These are phyloP conservation scores for Eunapius fragilis DNA, from an alignment of 37 sponge, comb jelly and placozoan species.

Conservation along the genomic window DNA sequence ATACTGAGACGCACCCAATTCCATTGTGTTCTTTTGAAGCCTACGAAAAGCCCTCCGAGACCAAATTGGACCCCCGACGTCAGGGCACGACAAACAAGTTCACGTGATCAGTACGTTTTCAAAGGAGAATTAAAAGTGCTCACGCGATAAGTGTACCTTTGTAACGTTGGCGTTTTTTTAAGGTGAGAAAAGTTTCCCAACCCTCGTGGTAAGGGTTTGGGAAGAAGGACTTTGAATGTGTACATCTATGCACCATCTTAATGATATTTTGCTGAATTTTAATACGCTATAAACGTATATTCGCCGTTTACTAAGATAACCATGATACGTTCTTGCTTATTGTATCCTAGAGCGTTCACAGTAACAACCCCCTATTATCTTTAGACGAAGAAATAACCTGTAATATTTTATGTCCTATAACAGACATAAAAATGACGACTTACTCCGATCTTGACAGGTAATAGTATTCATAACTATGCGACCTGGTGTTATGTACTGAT, in stretches of 20 bases:
- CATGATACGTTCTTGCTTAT: too few relatives aligned
- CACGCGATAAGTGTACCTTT: neutral
- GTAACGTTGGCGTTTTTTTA: neutral
- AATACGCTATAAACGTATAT: too few relatives aligned
- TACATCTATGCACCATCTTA: too few relatives aligned
- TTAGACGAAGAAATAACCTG: neutral
- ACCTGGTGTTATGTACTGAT: neutral
- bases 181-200: neutral
- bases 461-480: neutral
- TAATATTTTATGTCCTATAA: neutral
- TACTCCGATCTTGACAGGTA: conserved; percentile 84
- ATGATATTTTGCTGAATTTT: too few relatives aligned
- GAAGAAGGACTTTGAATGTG: neutral
- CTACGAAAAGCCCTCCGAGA: too few relatives aligned
- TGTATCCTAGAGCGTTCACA: too few relatives aligned
- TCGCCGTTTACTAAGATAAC: too few relatives aligned
- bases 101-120: neutral
- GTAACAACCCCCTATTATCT: too few relatives aligned
- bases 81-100: neutral
- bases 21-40: conserved; percentile 5
- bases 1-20: conserved; percentile 15
- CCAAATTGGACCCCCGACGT: neutral
- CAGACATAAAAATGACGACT: conserved; percentile 6
- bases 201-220: neutral
- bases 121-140: neutral